Conservation (phyloP, 2,888 invertebrate species). For the Tethea ocularis region DNA sequence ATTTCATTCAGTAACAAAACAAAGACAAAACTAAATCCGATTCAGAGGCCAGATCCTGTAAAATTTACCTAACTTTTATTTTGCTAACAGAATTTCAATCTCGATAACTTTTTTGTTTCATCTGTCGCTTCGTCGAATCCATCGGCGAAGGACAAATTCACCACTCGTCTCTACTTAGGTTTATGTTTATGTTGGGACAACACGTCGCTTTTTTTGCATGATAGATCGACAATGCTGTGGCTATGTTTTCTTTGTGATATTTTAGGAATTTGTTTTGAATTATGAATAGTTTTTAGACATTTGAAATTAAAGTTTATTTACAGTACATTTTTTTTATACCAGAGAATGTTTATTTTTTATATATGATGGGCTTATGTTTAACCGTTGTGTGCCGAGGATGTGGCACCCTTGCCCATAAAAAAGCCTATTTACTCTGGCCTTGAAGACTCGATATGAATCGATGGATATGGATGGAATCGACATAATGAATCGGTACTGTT, state of each 20-base stretch:
- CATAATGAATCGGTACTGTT: too few relatives aligned
- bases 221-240: slow-evolving; percentile 8
- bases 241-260: neutral
- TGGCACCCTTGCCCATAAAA: too few relatives aligned
- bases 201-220: slow-evolving; percentile 5
- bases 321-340: too few relatives aligned
- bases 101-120: slow-evolving; percentile 33
- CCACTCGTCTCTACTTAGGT: neutral
- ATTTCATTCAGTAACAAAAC: neutral
- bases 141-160: neutral
- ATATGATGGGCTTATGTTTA: too few relatives aligned
- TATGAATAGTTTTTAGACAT: neutral
- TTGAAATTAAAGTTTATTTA: too few relatives aligned
- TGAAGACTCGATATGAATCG: too few relatives aligned
- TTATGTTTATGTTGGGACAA: neutral
- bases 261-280: neutral
- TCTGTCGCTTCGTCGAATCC: slow-evolving; percentile 13
- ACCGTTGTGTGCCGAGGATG: too few relatives aligned
- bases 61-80: slow-evolving; percentile 35
- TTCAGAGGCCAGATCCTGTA: neutral
- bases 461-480: too few relatives aligned
- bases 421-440: too few relatives aligned
- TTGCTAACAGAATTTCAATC: slow-evolving; percentile 49
- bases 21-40: neutral
- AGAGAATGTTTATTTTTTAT: too few relatives aligned